phyloP scores from a whole-genome alignment of 2,113 vertebrate genomes.

The Enhydra lutris region DNA sequence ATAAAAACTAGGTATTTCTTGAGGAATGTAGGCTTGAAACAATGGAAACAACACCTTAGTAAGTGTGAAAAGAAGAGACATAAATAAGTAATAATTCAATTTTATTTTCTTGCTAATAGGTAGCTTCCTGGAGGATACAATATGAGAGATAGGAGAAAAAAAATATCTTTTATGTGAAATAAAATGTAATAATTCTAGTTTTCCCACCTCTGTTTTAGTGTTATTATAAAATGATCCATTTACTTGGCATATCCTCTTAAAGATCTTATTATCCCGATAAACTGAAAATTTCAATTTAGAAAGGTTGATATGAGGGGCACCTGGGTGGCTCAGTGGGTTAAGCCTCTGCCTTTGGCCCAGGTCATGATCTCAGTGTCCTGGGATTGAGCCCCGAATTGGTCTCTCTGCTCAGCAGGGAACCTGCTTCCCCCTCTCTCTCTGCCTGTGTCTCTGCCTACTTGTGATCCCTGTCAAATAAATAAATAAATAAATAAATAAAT shows the following conservation, averaged over 20 bases:
- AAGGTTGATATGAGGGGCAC: background rate
- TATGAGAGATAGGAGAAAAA: background rate
- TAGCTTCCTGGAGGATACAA: background rate
- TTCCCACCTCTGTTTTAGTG: background rate
- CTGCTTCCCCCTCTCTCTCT: no score
- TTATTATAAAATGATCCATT: background rate
- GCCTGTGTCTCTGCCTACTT: no score
- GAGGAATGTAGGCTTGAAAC: background rate
- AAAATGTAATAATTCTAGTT: background rate
- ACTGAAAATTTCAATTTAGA: background rate
- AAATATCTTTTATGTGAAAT: background rate
- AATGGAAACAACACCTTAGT: background rate
- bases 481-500: no score
- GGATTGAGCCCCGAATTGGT: no score
- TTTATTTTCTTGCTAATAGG: background rate
- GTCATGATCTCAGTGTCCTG: no score
- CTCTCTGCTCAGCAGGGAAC: no score
- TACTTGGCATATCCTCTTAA: background rate
- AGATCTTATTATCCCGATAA: background rate
- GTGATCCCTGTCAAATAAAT: no score
- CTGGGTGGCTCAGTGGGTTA: no score
- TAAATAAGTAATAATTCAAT: background rate
- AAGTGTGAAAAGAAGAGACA: background rate
- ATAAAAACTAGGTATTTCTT: background rate
- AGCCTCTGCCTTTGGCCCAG: no score